Evolutionary conservation across 35 echinoderm and acorn worm genomes (phyloP), one percentile per base, ranked within the genome.

Genomic region (Lytechinus variegatus): DNA sequence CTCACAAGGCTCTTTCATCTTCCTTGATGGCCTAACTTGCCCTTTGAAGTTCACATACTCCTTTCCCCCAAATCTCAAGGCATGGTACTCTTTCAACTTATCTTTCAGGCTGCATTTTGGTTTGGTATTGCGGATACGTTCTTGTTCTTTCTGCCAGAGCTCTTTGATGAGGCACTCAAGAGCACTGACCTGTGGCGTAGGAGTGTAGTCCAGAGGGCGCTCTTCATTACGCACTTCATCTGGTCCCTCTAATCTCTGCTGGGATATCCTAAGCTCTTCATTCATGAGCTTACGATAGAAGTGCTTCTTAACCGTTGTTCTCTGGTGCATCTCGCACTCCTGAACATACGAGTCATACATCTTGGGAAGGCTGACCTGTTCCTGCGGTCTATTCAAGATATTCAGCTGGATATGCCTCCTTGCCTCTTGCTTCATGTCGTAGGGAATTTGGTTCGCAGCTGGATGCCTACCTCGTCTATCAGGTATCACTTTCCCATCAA

Each of bases 41-140:
- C 92, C 92, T 57, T 93, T 93, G 92, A 93, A 93, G 53, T 93
- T 93, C 13, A 93, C 92, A 93, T 93, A 93, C 92, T 93, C 92
- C 92, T 93, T 93, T n/a, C 92, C 92, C 28, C 29, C 92, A 93
- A 55, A 93, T 57, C 92, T 93, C 53, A 93, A 55, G 13, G 53
- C 54, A 57, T 93, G 92, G 55, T 93, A 93, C 55, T 93, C 55
- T n/a, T 55, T 93, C 14, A 93, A 54, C 55, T 93, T 93, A 10
- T 55, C 52, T 57, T 57, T 93, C 27, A 27, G 27, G 52, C 53
- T 54, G 54, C 52, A 55, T 55, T 57, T 54, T 28, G 52, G 92
- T 27, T 93, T 93, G 10, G 55, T 27, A 27, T 93, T 93, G n/a
- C 53, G 52, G 92, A 27, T 28, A 10, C 92, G 52, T n/a, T 93